A percentile compares a stretch with the other conserved stretches of the same genome.
These are phyloP conservation scores for Brachionus paranguensis DNA, from an alignment of 1,140 invertebrate genomes.

Conservation along the genomic window DNA sequence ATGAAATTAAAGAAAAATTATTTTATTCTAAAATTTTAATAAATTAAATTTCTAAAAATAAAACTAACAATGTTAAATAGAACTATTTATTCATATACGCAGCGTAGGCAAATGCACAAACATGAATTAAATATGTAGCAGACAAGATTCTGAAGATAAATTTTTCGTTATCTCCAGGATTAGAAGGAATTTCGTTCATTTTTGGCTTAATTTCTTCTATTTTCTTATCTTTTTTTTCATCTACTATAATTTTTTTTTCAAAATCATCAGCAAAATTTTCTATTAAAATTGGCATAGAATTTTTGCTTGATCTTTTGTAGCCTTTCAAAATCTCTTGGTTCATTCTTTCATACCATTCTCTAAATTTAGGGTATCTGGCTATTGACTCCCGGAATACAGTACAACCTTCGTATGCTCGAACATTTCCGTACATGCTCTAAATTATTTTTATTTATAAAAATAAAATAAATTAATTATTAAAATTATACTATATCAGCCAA, in stretches of 20 bases:
- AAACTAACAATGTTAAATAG: not conserved
- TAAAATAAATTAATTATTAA: too few relatives aligned
- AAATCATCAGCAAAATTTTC: not conserved
- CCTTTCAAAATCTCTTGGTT: not conserved
- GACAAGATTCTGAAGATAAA: not conserved
- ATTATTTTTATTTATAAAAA: not conserved
- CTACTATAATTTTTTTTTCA: not conserved
- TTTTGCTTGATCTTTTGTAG: not conserved
- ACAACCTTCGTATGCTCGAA: constrained; percentile 14
- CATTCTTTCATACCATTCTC: constrained; percentile 23
- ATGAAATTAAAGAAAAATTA: not conserved
- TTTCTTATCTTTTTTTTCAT: not conserved
- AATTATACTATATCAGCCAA: constrained; percentile 19
- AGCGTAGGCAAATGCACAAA: constrained; percentile 7
- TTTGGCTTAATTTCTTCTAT: not conserved
- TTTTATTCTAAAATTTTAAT: not conserved
- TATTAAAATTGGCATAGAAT: not conserved
- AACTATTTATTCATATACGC: not conserved
- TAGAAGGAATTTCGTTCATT: not conserved
- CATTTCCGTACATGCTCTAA: constrained; percentile 37
- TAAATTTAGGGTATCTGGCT: constrained; percentile 26
- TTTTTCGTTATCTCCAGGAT: not conserved
- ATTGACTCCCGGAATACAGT: constrained; percentile 13
- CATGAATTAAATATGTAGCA: not conserved
- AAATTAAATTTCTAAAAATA: not conserved